Evolutionary conservation across 1,140 invertebrate genomes (phyloP).

Genomic region (Nymphalis io): DNA sequence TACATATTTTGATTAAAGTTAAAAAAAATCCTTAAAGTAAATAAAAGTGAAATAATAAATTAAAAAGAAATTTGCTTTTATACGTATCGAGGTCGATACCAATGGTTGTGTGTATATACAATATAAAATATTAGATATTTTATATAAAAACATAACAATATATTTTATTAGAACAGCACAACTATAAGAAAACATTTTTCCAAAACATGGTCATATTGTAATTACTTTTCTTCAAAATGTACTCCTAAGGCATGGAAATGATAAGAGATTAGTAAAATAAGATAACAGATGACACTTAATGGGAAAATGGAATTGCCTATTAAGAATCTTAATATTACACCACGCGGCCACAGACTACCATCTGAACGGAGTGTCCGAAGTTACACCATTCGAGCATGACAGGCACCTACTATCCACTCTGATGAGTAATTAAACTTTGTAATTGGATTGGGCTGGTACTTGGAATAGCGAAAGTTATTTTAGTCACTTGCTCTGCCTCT

Average conservation of each 20-base stretch:
- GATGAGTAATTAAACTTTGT: slow-evolving; percentile 45
- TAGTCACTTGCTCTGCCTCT: slow-evolving; percentile 21
- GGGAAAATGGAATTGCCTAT: slow-evolving; percentile 13
- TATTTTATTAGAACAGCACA: too few species aligned
- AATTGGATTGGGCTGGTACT: slow-evolving; percentile 38
- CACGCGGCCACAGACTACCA: not conserved
- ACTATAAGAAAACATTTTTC: too few species aligned
- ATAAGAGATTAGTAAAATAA: slow-evolving; percentile 2
- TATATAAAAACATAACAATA: too few species aligned
- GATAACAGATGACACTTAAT: not conserved
- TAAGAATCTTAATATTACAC: not conserved
- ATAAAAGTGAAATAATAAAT: not conserved
- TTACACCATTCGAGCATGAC: slow-evolving; percentile 30
- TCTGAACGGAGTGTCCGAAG: slow-evolving; percentile 22
- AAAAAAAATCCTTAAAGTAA: not conserved
- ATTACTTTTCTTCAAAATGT: too few species aligned
- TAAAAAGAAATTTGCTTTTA: not conserved
- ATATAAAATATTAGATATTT: too few species aligned
- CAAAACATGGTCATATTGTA: too few species aligned
- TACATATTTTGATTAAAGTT: not conserved
- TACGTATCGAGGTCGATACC: not conserved
- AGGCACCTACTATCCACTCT: slow-evolving; percentile 29
- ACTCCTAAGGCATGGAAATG: not conserved
- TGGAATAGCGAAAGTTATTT: slow-evolving; percentile 26
- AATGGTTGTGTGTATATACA: not conserved